phyloP scores from a whole-genome alignment of 2,888 invertebrate genomes.

The Dicroscelio sp. region DNA sequence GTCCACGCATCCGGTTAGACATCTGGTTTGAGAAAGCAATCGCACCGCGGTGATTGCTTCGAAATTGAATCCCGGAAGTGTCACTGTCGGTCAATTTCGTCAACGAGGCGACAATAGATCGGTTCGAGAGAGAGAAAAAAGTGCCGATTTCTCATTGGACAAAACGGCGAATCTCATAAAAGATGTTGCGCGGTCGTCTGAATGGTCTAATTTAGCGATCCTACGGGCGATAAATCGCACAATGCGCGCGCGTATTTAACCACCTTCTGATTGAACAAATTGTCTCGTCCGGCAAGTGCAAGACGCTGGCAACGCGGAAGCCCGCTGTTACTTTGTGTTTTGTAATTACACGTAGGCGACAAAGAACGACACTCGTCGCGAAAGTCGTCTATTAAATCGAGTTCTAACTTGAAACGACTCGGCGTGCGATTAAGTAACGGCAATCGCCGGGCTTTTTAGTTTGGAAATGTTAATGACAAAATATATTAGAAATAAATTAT shows the following conservation, averaged over 20 bases:
- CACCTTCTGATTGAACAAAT: conserved; percentile 91
- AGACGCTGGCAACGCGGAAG: conserved; percentile 80
- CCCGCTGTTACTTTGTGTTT: conserved; percentile 61
- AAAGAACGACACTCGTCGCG: conserved; percentile 46
- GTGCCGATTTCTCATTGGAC: conserved; percentile 59
- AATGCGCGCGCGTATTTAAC: conserved; percentile 87
- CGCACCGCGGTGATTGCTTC: too few relatives aligned
- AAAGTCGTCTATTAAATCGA: conserved; percentile 55
- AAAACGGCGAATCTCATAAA: conserved; percentile 48
- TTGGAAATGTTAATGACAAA: too few relatives aligned
- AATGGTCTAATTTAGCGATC: conserved; percentile 88
- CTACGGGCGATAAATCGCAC: conserved; percentile 82
- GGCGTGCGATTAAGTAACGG: not conserved
- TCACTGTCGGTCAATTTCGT: not conserved
- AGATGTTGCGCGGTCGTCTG: conserved; percentile 84
- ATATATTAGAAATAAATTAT: too few relatives aligned
- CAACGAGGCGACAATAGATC: conserved; percentile 26
- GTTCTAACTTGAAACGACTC: conserved; percentile 45
- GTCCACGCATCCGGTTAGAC: too few relatives aligned
- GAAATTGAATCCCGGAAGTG: not conserved
- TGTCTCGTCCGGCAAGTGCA: conserved; percentile 90
- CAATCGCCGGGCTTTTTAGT: too few relatives aligned
- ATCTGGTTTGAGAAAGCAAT: too few relatives aligned
- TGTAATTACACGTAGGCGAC: conserved; percentile 78
- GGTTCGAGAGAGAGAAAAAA: not conserved